These are phyloP conservation scores for Orchesella cincta DNA, from an alignment of 1,140 invertebrate species.

Conservation along the genomic window DNA sequence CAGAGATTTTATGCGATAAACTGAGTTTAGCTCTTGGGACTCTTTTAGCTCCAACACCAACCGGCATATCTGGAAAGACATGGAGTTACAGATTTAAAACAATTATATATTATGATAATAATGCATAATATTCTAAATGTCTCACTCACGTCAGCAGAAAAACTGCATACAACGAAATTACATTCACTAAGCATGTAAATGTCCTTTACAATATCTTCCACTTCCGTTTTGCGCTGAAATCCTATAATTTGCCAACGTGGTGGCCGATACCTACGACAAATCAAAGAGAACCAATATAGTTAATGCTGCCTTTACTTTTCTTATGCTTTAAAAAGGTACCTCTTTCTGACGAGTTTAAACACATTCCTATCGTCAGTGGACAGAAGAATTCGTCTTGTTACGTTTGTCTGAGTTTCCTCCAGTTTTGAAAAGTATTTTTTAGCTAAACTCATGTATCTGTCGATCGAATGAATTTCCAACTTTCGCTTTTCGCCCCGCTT, in stretches of 20 bases:
- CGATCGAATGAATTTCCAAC: constrained; percentile 10
- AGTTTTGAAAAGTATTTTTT: constrained; percentile 36
- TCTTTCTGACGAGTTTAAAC: constrained; percentile 14
- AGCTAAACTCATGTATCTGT: constrained; percentile 31
- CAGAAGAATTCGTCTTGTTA: constrained; percentile 22
- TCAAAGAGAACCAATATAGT: no score
- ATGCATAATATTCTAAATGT: neutral
- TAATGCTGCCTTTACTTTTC: neutral
- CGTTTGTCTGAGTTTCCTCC: neutral
- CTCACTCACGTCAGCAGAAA: constrained; percentile 38
- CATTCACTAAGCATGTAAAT: constrained; percentile 33
- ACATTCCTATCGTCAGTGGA: constrained; percentile 37
- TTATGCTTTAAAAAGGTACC: constrained; percentile 6
- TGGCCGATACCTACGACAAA: constrained; percentile 13
- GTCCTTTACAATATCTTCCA: constrained; percentile 36
- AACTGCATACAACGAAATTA: constrained; percentile 33
- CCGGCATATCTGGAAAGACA: constrained; percentile 34
- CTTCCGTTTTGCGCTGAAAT: neutral
- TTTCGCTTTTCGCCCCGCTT: constrained; percentile 35
- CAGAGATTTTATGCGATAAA: constrained; percentile 12
- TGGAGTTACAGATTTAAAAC: no score
- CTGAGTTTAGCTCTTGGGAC: neutral
- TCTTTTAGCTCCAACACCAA: constrained; percentile 29
- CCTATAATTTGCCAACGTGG: constrained; percentile 36
- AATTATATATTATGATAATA: neutral